Conservation (phyloP, 2,888 invertebrate genomes). For the Nysson spinosus region DNA sequence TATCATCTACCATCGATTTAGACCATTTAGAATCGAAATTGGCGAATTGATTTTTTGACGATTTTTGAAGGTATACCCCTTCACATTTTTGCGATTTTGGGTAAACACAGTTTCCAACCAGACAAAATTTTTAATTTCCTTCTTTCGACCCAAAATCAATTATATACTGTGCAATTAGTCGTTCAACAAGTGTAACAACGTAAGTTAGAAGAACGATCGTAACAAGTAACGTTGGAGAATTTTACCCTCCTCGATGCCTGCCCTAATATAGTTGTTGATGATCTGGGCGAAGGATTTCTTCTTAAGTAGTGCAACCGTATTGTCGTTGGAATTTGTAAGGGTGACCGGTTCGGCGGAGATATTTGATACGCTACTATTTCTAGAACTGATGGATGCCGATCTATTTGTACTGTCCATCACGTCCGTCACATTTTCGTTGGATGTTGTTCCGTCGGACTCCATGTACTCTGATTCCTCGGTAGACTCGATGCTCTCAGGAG, state of each 20-base stretch:
- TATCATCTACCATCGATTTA: too few species aligned
- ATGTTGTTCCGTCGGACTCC: slow-evolving; percentile 34
- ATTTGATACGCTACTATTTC: slow-evolving; percentile 43
- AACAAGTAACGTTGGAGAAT: not conserved
- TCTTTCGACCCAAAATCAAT: too few species aligned
- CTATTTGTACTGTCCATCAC: slow-evolving; percentile 35
- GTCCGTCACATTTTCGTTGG: slow-evolving; percentile 35
- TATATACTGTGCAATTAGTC: too few species aligned
- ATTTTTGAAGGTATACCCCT: too few species aligned
- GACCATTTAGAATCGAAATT: too few species aligned
- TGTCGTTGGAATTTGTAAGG: slow-evolving; percentile 29
- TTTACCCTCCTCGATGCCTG: slow-evolving; percentile 65
- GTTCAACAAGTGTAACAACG: too few species aligned
- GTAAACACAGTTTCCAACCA: too few species aligned
- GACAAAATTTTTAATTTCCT: too few species aligned
- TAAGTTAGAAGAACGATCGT: not conserved
- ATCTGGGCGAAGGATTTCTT: slow-evolving; percentile 58
- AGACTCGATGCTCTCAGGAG: slow-evolving; percentile 25
- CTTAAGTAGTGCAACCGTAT: slow-evolving; percentile 39
- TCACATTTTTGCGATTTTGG: too few species aligned
- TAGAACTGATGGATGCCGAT: slow-evolving; percentile 28
- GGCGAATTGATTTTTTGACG: too few species aligned
- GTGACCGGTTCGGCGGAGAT: slow-evolving; percentile 27
- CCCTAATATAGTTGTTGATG: slow-evolving; percentile 65
- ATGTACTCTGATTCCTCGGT: slow-evolving; percentile 26